phyloP scores from a whole-genome alignment of 1,140 invertebrate species.

The Heliconius hewitsoni region DNA sequence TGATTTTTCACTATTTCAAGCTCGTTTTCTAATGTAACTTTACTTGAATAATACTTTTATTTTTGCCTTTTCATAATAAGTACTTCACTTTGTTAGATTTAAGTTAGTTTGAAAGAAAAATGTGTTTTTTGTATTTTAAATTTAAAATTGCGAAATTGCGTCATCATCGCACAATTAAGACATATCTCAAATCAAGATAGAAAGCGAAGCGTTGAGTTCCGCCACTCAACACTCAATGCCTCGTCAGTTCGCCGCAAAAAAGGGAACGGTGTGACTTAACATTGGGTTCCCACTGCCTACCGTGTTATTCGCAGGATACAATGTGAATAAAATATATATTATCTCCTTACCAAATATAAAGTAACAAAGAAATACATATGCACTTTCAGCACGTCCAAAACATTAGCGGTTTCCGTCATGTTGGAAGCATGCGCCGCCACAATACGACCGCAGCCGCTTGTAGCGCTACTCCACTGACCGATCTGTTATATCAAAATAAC shows the following conservation, averaged over 20 bases:
- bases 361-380: conserved; percentile 15
- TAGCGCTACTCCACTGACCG: neutral
- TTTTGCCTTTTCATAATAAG: neutral
- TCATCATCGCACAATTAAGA: too few species aligned
- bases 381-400: conserved; percentile 19
- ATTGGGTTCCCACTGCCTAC: neutral
- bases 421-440: conserved; percentile 20
- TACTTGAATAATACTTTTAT: neutral
- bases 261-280: neutral
- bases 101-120: neutral
- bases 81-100: neutral
- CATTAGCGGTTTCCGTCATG: conserved; percentile 26
- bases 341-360: neutral
- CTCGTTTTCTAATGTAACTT: neutral
- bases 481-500: neutral
- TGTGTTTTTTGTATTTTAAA: too few species aligned
- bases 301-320: neutral
- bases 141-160: too few species aligned
- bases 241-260: neutral
- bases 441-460: conserved; percentile 23
- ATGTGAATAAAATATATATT: neutral
- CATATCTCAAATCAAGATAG: too few species aligned
- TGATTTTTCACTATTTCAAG: neutral
- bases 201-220: neutral
- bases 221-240: neutral